Evolutionary conservation across 2,888 invertebrate genomes (phyloP), one percentile per base, ranked within the genome.

Genomic region (Neuroscelio doddi): DNA sequence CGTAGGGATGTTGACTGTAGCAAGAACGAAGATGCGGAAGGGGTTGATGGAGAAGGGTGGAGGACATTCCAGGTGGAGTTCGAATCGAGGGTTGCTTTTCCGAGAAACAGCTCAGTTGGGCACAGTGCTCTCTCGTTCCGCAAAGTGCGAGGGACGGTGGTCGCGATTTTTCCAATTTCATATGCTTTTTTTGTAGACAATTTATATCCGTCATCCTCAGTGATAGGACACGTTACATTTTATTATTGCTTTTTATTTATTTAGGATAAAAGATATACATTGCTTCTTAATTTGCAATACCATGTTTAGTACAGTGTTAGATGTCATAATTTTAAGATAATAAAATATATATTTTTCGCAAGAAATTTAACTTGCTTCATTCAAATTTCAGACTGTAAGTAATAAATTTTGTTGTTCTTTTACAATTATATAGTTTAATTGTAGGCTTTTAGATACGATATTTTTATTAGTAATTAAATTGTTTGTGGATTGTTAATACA

Each of bases 1-100:
- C 24, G 45, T 30, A 30, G 32, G 24, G 50, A 57, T 36, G 50
- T 21, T 21, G 21, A 5, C 38, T 57, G 29, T 56, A 32, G 49
- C 42, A 24, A 30, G 51, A 51, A 50, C 44, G 50, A 26, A 15
- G 58, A 51, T 51, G 26, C 27, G 51, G 39, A 38, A 51, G 38
- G 44, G 46, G 38, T 41, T 45, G 30, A 55, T 46, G 14, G 53
- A n/a, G 27, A 32, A 51, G 49, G 61, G 50, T 36, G 61, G 53
- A 49, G 53, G 61, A 61, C 50, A 34, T 49, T 61, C 55, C 42
- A 62, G 61, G 53, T 62, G 61, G 61, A 62, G 61, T 62, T 53
- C 45, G 55, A 24, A 53, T 62, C 61, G 61, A 62, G 61, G 61
- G 53, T 55, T 50, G 61, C 50, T 50, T 55, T 53, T 15, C 49